These are phyloP conservation scores for Tetragonula carbonaria DNA, from an alignment of 2,888 invertebrate species.

Conservation along the genomic window DNA sequence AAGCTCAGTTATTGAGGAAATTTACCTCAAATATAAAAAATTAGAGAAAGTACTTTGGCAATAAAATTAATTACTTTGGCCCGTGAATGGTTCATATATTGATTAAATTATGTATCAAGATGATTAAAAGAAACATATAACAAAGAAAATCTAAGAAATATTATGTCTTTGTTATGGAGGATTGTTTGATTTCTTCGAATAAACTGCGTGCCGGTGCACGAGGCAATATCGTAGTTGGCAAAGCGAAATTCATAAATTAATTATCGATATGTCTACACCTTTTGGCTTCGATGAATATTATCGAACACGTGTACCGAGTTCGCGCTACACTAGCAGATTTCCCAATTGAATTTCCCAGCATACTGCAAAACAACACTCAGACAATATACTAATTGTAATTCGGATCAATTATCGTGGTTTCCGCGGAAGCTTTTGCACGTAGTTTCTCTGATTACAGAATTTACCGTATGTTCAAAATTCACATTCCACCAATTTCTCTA, in stretches of 20 bases:
- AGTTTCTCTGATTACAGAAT: constrained; percentile 11
- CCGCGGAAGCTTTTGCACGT: constrained; percentile 8
- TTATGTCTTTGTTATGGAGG: background rate
- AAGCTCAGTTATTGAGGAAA: too few species aligned
- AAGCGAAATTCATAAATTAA: constrained; percentile 6
- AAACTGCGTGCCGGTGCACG: background rate
- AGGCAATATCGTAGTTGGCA: background rate
- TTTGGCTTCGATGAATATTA: background rate
- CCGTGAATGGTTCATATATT: too few species aligned
- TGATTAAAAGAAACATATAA: too few species aligned
- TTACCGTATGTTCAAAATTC: background rate
- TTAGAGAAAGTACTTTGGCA: too few species aligned
- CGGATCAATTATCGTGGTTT: constrained; percentile 23
- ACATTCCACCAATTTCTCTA: background rate
- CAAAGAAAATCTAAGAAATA: background rate
- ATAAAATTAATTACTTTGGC: too few species aligned
- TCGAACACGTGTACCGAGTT: background rate
- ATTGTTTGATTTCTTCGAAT: background rate
- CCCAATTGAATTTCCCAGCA: constrained; percentile 27
- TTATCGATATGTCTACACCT: background rate
- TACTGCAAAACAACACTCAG: constrained; percentile 26
- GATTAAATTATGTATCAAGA: too few species aligned
- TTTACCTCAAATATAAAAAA: too few species aligned
- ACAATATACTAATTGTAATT: constrained; percentile 34
- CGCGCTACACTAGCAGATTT: background rate